Base-by-base conservation (phyloP, 1,140 invertebrate genomes). In the Drosophila sturtevanti region DNA sequence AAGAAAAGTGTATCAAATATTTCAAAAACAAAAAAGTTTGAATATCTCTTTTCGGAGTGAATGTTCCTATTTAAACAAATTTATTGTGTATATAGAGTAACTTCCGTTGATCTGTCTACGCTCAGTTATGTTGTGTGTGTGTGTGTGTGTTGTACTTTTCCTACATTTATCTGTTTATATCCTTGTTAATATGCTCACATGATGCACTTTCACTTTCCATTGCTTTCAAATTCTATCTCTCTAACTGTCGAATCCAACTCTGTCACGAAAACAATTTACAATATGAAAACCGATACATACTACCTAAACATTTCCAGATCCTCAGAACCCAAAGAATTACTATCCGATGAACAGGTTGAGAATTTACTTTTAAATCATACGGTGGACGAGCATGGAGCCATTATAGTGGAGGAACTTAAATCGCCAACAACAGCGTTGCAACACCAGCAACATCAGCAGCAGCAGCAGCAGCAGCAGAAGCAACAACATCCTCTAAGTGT, bases 341-440 rank as follows among this genome's bases (percentile, higher is more conserved):
- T 92, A 52, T 92, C 91, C 61, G 91, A 92, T 81, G 91, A 92
- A 70, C 91, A 92, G 76, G 91, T 92, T 56, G 91, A 92, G 78
- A 92, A 92, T 80, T 81, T 92, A 73, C 80, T 91, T 52, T 84
- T 92, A 56, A 91, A 91, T 63, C 89, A 89, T 58, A 78, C 61
- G 59, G 89, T 91, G 52, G 89, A 91, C 54, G 90, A 91, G 74
- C 81, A 91, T 35, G 90, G 90, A 60, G 77, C 77, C 54, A 91
- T 91, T 68, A 90, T 89, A 56, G 90, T 91, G 64, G 90, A 87
- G 66, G 85, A 91, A 67, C 80, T 91, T 24, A 91, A 90, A 62
- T 91, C 85, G 52, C 89, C 90, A 51, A 79, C 72, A 34, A 90
- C 82, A 35, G 78, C 81, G 52, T 74, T 71, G 67, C 77, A 63